Evolutionary conservation across 2,888 invertebrate species (phyloP).

Genomic region (Philhelius pedissequus): DNA sequence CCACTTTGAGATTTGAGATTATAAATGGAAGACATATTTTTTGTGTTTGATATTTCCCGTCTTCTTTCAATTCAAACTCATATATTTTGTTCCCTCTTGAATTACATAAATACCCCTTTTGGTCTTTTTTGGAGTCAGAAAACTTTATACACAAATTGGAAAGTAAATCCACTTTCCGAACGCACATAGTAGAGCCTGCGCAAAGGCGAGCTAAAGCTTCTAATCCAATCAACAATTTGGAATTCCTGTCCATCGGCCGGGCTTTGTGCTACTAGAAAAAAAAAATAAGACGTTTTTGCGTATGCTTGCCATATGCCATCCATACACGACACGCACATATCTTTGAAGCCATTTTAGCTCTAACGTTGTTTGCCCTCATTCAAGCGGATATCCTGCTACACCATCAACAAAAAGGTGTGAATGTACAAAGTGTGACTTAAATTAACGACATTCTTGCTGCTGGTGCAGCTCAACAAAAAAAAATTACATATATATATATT

Average conservation of each 20-base stretch:
- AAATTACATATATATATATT: neutral
- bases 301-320: slow-evolving; percentile 1
- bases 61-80: neutral
- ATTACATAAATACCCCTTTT: too few species aligned
- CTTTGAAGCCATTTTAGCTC: slow-evolving; percentile 33
- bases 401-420: slow-evolving; percentile 57
- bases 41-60: neutral
- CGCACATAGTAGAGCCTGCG: slow-evolving; percentile 30
- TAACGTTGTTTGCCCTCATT: slow-evolving; percentile 43
- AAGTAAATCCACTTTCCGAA: neutral
- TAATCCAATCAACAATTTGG: slow-evolving; percentile 38
- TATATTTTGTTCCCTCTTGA: neutral
- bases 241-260: slow-evolving; percentile 5
- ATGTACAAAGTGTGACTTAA: slow-evolving; percentile 64
- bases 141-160: neutral
- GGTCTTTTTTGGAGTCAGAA: neutral
- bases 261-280: neutral
- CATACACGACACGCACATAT: slow-evolving; percentile 53
- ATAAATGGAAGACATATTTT: neutral
- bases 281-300: slow-evolving; percentile 27
- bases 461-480: neutral
- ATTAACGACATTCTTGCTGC: slow-evolving; percentile 56
- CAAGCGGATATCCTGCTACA: slow-evolving; percentile 50
- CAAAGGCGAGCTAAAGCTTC: neutral
- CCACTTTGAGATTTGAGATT: too few species aligned